Percentiles rank a stretch among this genome's conserved stretches.
These are phyloP conservation scores for Xanthia icteritia DNA, from an alignment of 2,888 invertebrate species.

Conservation along the genomic window DNA sequence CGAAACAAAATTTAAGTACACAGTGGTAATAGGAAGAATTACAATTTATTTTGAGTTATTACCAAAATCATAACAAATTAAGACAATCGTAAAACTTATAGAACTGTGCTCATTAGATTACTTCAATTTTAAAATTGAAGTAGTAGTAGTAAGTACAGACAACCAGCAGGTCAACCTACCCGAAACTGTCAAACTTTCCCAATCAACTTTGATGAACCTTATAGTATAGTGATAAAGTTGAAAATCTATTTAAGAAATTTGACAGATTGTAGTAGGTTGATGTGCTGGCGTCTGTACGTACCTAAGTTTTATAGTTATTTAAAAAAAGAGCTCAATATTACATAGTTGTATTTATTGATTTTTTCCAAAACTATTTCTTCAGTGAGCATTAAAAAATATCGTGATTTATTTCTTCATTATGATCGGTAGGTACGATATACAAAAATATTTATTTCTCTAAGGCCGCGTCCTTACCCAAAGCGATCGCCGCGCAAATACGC, in stretches of 20 bases:
- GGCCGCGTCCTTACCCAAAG: neutral
- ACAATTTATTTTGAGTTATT: constrained; percentile 40
- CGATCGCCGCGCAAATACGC: no score
- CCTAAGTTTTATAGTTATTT: neutral
- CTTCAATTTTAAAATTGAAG: constrained; percentile 31
- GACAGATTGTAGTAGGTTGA: no score
- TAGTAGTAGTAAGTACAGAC: no score
- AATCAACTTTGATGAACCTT: no score
- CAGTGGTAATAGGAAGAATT: constrained; percentile 62
- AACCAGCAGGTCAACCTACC: no score
- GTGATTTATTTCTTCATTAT: neutral
- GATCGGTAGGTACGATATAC: neutral
- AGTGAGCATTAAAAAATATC: neutral
- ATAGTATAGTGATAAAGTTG: no score
- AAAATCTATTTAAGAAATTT: no score
- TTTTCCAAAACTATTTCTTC: neutral
- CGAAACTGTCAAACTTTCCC: no score
- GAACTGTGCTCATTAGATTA: constrained; percentile 24
- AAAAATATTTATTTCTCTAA: constrained; percentile 21
- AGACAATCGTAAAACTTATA: constrained; percentile 19
- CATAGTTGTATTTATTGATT: neutral
- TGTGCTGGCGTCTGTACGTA: no score
- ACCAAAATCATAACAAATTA: constrained; percentile 36
- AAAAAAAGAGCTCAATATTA: neutral
- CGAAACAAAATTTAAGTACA: constrained; percentile 77